Base-by-base conservation (phyloP, 2,888 invertebrate species). In the Gymnoscelis rufifasciata region DNA sequence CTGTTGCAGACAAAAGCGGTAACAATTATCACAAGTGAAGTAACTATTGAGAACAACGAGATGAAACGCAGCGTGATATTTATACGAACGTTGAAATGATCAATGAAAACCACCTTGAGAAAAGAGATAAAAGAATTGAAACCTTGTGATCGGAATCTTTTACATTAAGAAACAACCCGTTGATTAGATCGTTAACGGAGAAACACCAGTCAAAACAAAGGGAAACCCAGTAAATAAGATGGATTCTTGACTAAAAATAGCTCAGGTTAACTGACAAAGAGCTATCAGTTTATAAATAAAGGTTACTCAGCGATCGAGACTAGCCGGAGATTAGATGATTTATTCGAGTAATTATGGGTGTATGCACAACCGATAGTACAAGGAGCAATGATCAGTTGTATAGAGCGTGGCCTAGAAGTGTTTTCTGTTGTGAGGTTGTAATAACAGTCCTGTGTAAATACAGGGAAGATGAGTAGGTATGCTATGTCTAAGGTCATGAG, bases 341-440 rank as follows among this genome's bases (percentile, higher is more conserved):
- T 80, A 81, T 80, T 75, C 67, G 60, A 68, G 71, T 81, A 81
- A 84, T 83, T 83, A 81, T 69, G 74, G 73, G 79, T 71, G 72
- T 76, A 78, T 41, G 45, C 42, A 72, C 71, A 75, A 76, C 65
- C 66, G 60, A 73, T 69, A 74, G 81, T 78, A 50, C 42, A 6
- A n/a, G 15, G 49, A 50, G 45, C 7, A 7, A 42, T 39, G 7
- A 3, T 13, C 3, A 33, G 10, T 8, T 36, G 38, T 23, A 27
- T 27, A 23, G 38, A 33, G 36, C 29, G n/a, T 3, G 15, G 10
- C 8, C 19, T 3, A 19, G 19, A n/a, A 24, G n/a, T n/a, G n/a
- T n/a, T n/a, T n/a, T n/a, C n/a, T n/a, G n/a, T n/a, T n/a, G n/a
- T n/a, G n/a, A n/a, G n/a, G n/a, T n/a, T n/a, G n/a, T n/a, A n/a